Conservation (phyloP, 2,797 vertebrate genomes). For the Heterohyrax brucei region DNA sequence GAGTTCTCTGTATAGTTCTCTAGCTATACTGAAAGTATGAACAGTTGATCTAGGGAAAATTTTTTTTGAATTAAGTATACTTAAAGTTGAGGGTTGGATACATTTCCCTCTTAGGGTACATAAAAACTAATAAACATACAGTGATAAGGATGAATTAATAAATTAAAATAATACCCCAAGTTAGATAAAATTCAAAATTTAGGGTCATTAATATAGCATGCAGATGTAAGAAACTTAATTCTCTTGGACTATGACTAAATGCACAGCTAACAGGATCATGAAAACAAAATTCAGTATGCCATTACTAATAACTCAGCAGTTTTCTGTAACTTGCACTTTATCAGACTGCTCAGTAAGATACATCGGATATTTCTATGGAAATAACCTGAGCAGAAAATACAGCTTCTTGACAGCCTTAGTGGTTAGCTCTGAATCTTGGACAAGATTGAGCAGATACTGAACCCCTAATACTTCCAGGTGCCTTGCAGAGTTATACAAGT, state of each 20-base stretch:
- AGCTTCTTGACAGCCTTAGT: slow-evolving; percentile 21
- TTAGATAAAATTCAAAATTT: slow-evolving; percentile 55
- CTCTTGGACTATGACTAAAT: slow-evolving; percentile 42
- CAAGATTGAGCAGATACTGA: slow-evolving; percentile 14
- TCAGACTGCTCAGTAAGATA: slow-evolving; percentile 56
- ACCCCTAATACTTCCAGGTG: slow-evolving; percentile 8
- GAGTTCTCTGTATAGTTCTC: slow-evolving; percentile 4
- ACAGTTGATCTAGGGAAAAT: slow-evolving; percentile 11
- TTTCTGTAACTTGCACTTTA: slow-evolving; percentile 28
- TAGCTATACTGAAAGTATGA: slow-evolving; percentile 16
- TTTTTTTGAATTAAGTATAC: slow-evolving; percentile 47
- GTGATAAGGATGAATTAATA: slow-evolving; percentile 29
- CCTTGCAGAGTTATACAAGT: neutral
- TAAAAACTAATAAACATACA: slow-evolving; percentile 59
- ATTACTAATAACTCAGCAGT: slow-evolving; percentile 53
- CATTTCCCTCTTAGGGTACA: slow-evolving; percentile 48
- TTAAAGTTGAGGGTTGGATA: neutral
- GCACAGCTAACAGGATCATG: slow-evolving; percentile 25
- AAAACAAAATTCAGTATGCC: slow-evolving; percentile 39
- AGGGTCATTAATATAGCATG: slow-evolving; percentile 49
- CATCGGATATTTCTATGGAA: slow-evolving; percentile 27
- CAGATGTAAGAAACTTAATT: slow-evolving; percentile 9
- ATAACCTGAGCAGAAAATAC: slow-evolving; percentile 20
- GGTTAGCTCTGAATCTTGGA: slow-evolving; percentile 54
- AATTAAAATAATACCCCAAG: slow-evolving; percentile 44